Conservation (phyloP, 2,888 invertebrate genomes). For the Sicus ferrugineus region DNA sequence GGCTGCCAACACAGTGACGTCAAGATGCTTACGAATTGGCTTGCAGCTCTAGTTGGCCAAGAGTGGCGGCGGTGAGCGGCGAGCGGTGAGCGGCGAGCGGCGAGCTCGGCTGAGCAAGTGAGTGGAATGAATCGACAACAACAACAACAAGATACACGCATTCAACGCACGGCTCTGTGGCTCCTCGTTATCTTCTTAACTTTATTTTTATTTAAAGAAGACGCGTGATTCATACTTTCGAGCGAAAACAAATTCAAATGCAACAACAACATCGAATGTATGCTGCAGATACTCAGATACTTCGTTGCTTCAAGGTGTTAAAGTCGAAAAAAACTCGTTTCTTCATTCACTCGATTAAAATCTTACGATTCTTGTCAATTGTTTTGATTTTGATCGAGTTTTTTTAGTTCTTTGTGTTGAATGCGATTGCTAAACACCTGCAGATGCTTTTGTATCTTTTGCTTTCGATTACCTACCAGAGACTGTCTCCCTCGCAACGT, state of each 20-base stretch:
- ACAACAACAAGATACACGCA: slow-evolving; percentile 3
- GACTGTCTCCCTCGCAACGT: not conserved
- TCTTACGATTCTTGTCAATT: not conserved
- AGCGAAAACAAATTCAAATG: not conserved
- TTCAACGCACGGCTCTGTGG: not conserved
- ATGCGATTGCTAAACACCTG: slow-evolving; percentile 3
- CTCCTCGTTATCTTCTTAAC: not conserved
- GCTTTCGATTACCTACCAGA: not conserved
- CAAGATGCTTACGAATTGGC: not conserved
- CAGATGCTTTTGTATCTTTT: slow-evolving; percentile 16
- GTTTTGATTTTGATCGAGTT: not conserved
- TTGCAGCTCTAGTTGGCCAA: not conserved
- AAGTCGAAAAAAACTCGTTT: no score
- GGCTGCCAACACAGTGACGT: not conserved
- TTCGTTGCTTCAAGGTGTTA: not conserved
- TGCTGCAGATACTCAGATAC: no score
- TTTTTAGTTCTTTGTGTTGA: not conserved
- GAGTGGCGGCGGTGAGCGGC: not conserved
- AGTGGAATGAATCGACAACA: not conserved
- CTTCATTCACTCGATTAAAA: not conserved
- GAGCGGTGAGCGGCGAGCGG: no score
- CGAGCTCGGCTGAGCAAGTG: no score
- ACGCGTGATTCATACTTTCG: slow-evolving; percentile 3
- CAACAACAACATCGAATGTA: not conserved
- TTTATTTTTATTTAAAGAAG: not conserved